These are phyloP conservation scores for Amyelois transitella DNA, from an alignment of 1,140 invertebrate species.

Conservation along the genomic window DNA sequence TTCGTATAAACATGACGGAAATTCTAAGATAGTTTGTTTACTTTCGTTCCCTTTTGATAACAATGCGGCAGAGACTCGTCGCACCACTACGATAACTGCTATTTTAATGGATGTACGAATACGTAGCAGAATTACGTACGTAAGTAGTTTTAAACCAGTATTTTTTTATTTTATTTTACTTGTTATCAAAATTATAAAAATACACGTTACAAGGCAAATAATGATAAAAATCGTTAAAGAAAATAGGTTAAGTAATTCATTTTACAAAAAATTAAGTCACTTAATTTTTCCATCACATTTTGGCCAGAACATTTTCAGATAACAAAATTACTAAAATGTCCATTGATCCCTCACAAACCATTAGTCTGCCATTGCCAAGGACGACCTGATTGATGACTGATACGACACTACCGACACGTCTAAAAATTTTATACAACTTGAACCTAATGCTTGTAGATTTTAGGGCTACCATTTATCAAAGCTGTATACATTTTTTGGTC, in stretches of 20 bases:
- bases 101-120: no score
- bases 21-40: conserved; percentile 28
- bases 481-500: neutral
- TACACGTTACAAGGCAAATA: no score
- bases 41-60: conserved; percentile 2
- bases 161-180: no score
- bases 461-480: neutral
- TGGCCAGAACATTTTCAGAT: neutral
- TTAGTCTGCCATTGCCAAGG: conserved; percentile 28
- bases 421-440: neutral
- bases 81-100: no score
- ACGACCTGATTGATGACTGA: conserved; percentile 23
- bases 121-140: no score
- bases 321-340: neutral
- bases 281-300: neutral
- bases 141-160: no score
- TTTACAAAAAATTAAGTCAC: no score
- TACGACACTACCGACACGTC: conserved; percentile 17
- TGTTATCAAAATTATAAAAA: no score
- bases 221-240: no score
- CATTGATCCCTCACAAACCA: conserved; percentile 7
- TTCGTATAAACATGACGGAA: conserved; percentile 32
- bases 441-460: neutral
- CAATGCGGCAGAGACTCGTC: no score
- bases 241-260: no score